A percentile compares a stretch with the other conserved stretches of the same genome.
phyloP scores from a whole-genome alignment of 2,888 invertebrate genomes.

The Micoletzkya japonica region DNA sequence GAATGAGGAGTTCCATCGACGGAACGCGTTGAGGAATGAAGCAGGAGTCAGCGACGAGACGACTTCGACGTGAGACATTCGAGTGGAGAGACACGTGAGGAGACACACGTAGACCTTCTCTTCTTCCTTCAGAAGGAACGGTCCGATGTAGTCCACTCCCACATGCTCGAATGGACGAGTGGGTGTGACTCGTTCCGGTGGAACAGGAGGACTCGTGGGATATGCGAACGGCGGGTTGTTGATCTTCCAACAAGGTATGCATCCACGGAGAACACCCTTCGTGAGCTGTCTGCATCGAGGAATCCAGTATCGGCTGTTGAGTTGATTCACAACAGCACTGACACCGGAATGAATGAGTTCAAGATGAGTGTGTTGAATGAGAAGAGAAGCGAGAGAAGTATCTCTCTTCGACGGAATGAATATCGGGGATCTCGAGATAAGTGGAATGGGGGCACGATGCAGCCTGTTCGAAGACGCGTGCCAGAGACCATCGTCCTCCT shows the following conservation, averaged over 20 bases:
- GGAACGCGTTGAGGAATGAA: too few relatives aligned
- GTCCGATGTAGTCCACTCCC: too few relatives aligned
- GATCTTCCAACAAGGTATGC: background rate
- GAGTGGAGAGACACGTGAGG: too few relatives aligned
- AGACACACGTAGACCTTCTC: too few relatives aligned
- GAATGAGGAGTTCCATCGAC: too few relatives aligned
- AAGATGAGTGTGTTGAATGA: background rate
- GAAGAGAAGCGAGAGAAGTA: background rate
- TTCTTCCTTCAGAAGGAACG: too few relatives aligned
- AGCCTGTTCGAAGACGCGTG: background rate
- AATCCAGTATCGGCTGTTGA: background rate
- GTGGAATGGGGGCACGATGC: background rate
- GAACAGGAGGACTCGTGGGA: background rate
- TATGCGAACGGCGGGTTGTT: background rate
- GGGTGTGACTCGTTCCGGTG: background rate
- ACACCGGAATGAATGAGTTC: background rate
- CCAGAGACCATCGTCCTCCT: background rate
- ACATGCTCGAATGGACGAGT: conserved; percentile 10
- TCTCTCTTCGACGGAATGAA: background rate
- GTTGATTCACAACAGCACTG: background rate
- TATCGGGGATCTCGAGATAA: background rate
- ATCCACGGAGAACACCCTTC: background rate
- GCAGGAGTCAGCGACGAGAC: too few relatives aligned
- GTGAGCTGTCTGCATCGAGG: background rate
- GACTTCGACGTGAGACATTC: too few relatives aligned